Conservation (phyloP, 2,113 vertebrate species). For the Chaetura pelagica region DNA sequence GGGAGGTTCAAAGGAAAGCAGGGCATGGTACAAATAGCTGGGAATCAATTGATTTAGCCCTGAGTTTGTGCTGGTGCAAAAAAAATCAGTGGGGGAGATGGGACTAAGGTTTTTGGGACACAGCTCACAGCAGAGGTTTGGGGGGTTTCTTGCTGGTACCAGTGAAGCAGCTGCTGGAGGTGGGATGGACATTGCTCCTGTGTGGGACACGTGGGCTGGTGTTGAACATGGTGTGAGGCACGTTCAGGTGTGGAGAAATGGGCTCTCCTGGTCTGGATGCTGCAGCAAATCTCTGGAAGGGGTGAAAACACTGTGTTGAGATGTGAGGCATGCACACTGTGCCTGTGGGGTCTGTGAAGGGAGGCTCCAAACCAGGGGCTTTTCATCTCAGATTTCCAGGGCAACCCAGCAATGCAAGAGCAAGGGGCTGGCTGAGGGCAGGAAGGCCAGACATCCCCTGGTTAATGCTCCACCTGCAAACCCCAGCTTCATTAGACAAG, state of each 20-base stretch:
- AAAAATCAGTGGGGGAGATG: background rate
- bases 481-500: fast-evolving
- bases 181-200: fast-evolving
- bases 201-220: fast-evolving
- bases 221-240: fast-evolving
- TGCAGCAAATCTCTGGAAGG: background rate
- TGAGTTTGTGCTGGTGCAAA: fast-evolving
- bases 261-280: background rate
- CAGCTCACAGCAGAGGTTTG: background rate
- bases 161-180: background rate
- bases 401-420: background rate
- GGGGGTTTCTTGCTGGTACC: background rate
- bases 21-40: background rate
- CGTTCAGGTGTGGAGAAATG: fast-evolving
- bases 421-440: background rate
- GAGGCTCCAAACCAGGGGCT: background rate
- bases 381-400: background rate
- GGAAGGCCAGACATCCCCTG: fast-evolving
- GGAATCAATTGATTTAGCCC: background rate
- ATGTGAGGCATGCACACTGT: background rate
- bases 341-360: background rate
- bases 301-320: background rate
- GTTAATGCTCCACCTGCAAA: constrained; percentile 31
- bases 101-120: background rate
- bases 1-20: background rate